Base-by-base conservation (phyloP, 2,888 invertebrate genomes). In the Drosophila nr. medialis region DNA sequence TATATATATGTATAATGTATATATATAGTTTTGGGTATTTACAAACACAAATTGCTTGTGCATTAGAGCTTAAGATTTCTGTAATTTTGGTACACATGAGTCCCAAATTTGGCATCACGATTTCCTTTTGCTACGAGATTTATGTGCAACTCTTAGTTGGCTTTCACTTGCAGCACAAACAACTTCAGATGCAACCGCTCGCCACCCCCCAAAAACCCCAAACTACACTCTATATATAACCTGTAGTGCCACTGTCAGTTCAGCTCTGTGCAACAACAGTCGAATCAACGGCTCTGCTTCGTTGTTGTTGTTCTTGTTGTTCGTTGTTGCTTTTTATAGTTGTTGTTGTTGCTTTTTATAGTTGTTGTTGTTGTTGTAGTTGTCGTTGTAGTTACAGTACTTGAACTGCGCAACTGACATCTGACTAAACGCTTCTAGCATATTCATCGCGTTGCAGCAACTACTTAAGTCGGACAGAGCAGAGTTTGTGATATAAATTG, bases 211-310 rank as follows among this genome's bases (percentile, higher is more conserved):
- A 5, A 13, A n/a, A 18, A 18, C 48, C 30, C 34, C 62, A 27
- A 34, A 18, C 59, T n/a, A 27, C 4, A 21, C 34, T 8, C 15
- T 21, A 45, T 42, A 36, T 32, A 51, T 38, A 51, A 58, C 32
- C 68, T 45, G 59, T 45, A 67, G 68, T 59, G 59, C 32, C 21
- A 13, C 42, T 48, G 68, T 53, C 68, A 53, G 68, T 67, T 68
- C 18, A 34, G 59, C 45, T 68, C 51, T 38, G 36, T 38, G 34
- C 40, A 40, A 59, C 69, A 68, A 48, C 68, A 59, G 58, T 68
- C 45, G 68, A 45, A 21, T 51, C 58, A 67, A 55, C 65, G 40
- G 11, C 55, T 21, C 50, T 50, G 29, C 34, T 56, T 38, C 34
- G 13, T 21, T 36, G 36, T 18, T 29, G n/a, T n/a, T 60, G 30